Conservation (phyloP, 2,888 invertebrate genomes). For the Anoplius nigerrimus region DNA sequence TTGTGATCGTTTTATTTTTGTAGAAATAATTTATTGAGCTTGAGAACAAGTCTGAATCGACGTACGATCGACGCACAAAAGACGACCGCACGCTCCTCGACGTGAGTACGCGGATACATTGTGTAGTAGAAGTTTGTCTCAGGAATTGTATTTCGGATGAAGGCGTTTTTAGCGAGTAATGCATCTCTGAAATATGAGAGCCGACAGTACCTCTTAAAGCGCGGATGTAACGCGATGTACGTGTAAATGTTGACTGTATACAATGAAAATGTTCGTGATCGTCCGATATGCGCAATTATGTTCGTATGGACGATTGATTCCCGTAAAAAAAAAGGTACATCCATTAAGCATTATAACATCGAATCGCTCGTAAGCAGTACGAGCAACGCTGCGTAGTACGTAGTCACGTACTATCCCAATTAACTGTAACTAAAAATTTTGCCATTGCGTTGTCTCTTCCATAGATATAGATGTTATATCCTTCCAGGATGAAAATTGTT, state of each 20-base stretch:
- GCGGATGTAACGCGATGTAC: neutral
- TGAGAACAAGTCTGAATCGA: neutral
- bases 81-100: too few species aligned
- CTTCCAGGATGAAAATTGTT: conserved; percentile 42
- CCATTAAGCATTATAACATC: neutral
- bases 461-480: conserved; percentile 36
- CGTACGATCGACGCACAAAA: conserved; percentile 1
- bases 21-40: neutral
- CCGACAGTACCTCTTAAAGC: neutral
- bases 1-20: too few species aligned
- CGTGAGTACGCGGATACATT: conserved; percentile 2
- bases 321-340: neutral
- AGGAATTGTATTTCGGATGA: too few species aligned
- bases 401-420: conserved; percentile 14
- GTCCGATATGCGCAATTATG: neutral
- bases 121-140: too few species aligned
- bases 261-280: conserved; percentile 1
- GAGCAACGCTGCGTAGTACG: conserved; percentile 6
- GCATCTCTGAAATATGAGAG: too few species aligned
- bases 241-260: conserved; percentile 3
- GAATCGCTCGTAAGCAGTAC: conserved; percentile 1
- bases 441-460: conserved; percentile 27
- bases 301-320: neutral
- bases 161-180: too few species aligned
- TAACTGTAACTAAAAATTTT: conserved; percentile 17